Evolutionary conservation across 2,888 invertebrate genomes (phyloP).

Genomic region (Euphydryas editha): DNA sequence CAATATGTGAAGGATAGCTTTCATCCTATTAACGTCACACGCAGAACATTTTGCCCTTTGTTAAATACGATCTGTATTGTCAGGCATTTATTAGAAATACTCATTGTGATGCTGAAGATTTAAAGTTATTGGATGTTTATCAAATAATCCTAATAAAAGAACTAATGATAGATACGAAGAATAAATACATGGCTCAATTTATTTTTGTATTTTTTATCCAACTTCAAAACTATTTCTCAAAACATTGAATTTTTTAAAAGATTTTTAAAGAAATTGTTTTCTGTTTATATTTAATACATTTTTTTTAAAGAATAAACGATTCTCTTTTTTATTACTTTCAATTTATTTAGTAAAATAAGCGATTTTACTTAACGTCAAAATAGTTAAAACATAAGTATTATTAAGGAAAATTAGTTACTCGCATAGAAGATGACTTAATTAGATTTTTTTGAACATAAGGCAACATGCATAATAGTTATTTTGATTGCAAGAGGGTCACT

Average conservation of each 20-base stretch:
- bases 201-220: neutral
- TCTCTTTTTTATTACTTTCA: no score
- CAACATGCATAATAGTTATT: no score
- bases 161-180: constrained; percentile 46
- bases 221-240: neutral
- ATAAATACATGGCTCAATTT: constrained; percentile 57
- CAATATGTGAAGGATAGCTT: constrained; percentile 70
- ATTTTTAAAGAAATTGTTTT: no score
- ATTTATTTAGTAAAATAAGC: no score
- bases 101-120: constrained; percentile 36
- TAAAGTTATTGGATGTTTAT: constrained; percentile 14
- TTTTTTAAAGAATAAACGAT: no score
- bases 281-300: no score
- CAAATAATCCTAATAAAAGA: constrained; percentile 38
- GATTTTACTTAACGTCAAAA: no score
- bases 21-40: constrained; percentile 74
- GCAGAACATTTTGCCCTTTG: constrained; percentile 65
- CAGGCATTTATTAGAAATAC: constrained; percentile 62
- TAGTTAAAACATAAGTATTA: no score
- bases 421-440: no score
- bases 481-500: no score
- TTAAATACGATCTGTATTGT: constrained; percentile 67
- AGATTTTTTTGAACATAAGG: no score
- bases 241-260: neutral
- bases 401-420: no score